A percentile compares a stretch with the other conserved stretches of the same genome.
Evolutionary conservation across 2,113 vertebrate genomes (phyloP).

Genomic region (Sinosuthora webbiana): DNA sequence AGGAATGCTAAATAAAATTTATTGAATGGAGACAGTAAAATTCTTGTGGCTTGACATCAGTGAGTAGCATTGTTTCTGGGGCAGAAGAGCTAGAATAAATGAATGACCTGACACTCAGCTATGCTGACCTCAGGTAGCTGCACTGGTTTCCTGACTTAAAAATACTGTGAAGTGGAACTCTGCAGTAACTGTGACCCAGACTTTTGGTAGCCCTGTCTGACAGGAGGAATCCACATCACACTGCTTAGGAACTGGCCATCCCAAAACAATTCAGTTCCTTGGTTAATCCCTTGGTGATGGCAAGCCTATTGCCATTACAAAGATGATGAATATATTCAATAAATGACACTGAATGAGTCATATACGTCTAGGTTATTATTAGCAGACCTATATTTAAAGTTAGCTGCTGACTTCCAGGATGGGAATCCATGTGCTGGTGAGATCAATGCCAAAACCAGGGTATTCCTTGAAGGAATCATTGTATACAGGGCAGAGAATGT

Average conservation of each 20-base stretch:
- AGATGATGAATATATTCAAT: not conserved
- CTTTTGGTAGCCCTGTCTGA: not conserved
- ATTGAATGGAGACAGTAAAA: not conserved
- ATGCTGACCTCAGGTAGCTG: not conserved
- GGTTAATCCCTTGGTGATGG: not conserved
- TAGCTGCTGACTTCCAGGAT: not conserved
- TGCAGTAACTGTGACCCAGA: not conserved
- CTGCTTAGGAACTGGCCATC: not conserved
- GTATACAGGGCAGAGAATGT: not conserved
- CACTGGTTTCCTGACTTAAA: not conserved
- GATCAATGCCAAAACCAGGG: not conserved
- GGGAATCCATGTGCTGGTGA: not conserved
- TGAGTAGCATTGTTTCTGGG: not conserved
- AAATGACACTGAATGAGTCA: not conserved
- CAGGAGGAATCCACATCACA: not conserved
- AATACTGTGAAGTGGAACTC: not conserved
- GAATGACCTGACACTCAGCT: not conserved
- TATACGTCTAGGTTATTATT: not conserved
- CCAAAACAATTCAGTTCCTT: not conserved
- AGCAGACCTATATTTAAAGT: not conserved
- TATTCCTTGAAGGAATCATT: not conserved
- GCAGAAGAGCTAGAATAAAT: not conserved
- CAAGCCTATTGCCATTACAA: not conserved
- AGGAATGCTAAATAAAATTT: not conserved
- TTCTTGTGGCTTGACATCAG: not conserved